Evolutionary conservation across 2,888 invertebrate species (phyloP), one percentile per base, ranked within the genome.

Genomic region (Agrotis clavis): DNA sequence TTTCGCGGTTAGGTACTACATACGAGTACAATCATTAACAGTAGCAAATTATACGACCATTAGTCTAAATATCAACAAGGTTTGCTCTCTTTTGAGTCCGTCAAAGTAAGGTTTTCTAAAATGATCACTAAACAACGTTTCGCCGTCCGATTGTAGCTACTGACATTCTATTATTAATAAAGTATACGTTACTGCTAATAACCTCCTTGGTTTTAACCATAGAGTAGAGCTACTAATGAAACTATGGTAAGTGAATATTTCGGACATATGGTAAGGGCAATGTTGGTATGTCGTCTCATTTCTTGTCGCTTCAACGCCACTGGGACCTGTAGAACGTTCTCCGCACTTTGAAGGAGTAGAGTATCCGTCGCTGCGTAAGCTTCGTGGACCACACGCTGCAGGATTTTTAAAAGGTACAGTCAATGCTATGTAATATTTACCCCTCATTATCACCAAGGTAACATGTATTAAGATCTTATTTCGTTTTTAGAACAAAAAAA

Each of bases 341-440:
- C 91, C 9, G 86, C 74, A 65, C 90, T 93, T 64, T 94, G 92
- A 2, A 95, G 85, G 0, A 96, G 90, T 66, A 96, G 76, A 1
- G 95, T 94, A 64, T 95, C 95, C 90, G 94, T 90, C 0, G 96
- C 96, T 11, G 95, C 95, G 69, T 92, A 96, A 0, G 94, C 94
- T 85, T 96, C 96, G 72, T 95, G 95, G 2, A 94, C 93, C 1
- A 95, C 92, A 11, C 91, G 92, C 96, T 96, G 89, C n/a, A 90
- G 84, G 54, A 18, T 51, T 54, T 60, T 53, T 7, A 9, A 11
- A 41, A 11, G 2, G 3, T 30, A 14, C n/a, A n/a, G n/a, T 57
- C 35, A 57, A 41, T 30, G 18, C 11, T 41, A 1, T 41, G 41
- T 41, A 41, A 41, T 41, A 11, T 9, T 41, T 41, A 11, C 9